Evolutionary conservation across 2,113 vertebrate genomes (phyloP), one percentile per base, ranked within the genome.

Genomic region (Aldabrachelys gigantea): DNA sequence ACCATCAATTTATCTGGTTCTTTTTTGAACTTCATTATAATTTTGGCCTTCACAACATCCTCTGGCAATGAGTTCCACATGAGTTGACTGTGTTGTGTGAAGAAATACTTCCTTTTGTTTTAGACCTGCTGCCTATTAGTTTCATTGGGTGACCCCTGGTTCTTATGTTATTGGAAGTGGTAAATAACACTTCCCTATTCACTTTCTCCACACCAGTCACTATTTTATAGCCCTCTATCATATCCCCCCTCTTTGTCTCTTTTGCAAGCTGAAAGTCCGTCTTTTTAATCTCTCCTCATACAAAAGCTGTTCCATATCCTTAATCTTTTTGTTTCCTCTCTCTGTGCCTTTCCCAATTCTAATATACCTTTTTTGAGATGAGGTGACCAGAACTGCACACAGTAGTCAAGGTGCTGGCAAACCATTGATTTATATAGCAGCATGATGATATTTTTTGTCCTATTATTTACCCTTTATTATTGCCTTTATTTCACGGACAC

Each of bases 401-500:
- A 21, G 17, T 69, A 69, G 9, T n/a, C 62, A 65, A 65, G 59
- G 12, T 62, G 27, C 6, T 16, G 13, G 62, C 8, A 19, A 19
- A 69, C 35, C 17, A 38, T n/a, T 8, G 16, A 69, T 69, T 10
- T 69, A 69, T 69, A 69, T 17, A n/a, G 35, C 8, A 35, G 65
- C 65, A 69, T 69, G 19, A 69, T n/a, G 65, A 21, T 21, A 69
- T 38, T 69, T 69, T 69, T 8, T 69, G 35, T 69, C 62, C 35
- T 35, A 31, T 62, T 29, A 62, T 17, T 13, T 14, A 62, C 35
- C 29, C 59, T 31, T 35, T 27, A 59, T 59, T 59, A 59, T 65
- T 16, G 38, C 92, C 41, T 19, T 92, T 90, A 87, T 84, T 78
- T 87, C 91, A 89, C 35, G 56, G 94, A 92, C 94, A 93, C 93